A percentile compares a stretch with the other conserved stretches of the same genome.
Evolutionary conservation across 2,888 invertebrate species (phyloP).

Genomic region (Chironomus riparius): DNA sequence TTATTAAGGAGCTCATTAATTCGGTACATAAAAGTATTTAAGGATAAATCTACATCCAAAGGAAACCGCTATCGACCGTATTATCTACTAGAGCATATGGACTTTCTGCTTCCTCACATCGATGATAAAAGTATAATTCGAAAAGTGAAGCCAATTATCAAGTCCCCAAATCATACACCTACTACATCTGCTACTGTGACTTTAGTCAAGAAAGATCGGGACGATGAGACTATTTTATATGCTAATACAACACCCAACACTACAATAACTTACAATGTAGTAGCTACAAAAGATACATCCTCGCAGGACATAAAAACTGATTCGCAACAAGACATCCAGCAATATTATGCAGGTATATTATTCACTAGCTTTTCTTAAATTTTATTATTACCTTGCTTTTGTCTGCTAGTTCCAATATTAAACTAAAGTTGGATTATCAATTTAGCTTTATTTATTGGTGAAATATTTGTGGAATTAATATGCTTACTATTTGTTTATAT

Average conservation of each 20-base stretch:
- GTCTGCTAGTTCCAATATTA: no score
- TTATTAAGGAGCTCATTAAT: slow-evolving; percentile 14
- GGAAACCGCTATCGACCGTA: slow-evolving; percentile 34
- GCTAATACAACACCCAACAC: slow-evolving; percentile 3
- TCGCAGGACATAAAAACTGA: slow-evolving; percentile 1
- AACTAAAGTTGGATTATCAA: no score
- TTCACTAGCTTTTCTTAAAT: no score
- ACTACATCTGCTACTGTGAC: neutral
- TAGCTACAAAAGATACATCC: slow-evolving; percentile 12
- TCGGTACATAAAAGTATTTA: slow-evolving; percentile 22
- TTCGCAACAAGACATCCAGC: slow-evolving; percentile 15
- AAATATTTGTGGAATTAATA: no score
- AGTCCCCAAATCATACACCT: neutral
- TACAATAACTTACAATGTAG: slow-evolving; percentile 18
- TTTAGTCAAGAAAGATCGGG: slow-evolving; percentile 3
- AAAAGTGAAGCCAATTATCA: slow-evolving; percentile 4
- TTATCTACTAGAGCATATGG: slow-evolving; percentile 42
- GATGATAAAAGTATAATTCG: slow-evolving; percentile 19
- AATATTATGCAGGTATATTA: neutral
- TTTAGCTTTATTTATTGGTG: no score
- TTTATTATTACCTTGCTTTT: no score
- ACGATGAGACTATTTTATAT: slow-evolving; percentile 7
- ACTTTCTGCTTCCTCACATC: slow-evolving; percentile 40
- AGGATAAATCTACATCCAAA: slow-evolving; percentile 21
- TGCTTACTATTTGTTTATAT: no score